These are phyloP conservation scores for Ptychobarbus kaznakovi DNA, from an alignment of 2,797 vertebrate genomes.

Conservation along the genomic window DNA sequence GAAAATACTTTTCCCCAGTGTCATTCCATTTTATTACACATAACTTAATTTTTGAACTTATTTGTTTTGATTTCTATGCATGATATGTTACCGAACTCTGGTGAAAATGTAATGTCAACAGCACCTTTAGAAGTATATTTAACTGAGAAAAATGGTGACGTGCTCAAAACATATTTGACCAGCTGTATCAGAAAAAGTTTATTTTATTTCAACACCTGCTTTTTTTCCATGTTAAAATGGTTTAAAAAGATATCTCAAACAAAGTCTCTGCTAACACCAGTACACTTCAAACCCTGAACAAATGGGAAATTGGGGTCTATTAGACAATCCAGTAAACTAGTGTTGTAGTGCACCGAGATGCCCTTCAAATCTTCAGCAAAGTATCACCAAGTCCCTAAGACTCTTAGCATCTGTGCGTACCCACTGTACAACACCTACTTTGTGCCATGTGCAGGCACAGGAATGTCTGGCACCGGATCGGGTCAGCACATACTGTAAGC, in stretches of 20 bases:
- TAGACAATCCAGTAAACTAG: not conserved
- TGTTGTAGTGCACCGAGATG: slow-evolving; percentile 22
- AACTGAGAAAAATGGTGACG: too few species aligned
- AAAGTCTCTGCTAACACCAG: not conserved
- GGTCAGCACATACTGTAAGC: slow-evolving; percentile 24
- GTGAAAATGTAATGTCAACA: too few species aligned
- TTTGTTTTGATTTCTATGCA: too few species aligned
- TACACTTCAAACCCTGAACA: not conserved
- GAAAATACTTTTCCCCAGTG: too few species aligned
- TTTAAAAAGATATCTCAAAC: not conserved
- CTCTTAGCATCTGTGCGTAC: slow-evolving; percentile 39
- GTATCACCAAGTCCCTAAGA: slow-evolving; percentile 35
- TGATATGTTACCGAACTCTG: too few species aligned
- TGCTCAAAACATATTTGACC: too few species aligned
- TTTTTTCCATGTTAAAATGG: not conserved
- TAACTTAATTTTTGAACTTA: too few species aligned
- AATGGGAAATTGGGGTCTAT: not conserved
- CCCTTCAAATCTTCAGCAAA: slow-evolving; percentile 39
- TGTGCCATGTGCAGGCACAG: slow-evolving; percentile 37
- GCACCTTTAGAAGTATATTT: too few species aligned
- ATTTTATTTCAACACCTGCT: not conserved
- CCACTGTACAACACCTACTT: slow-evolving; percentile 28
- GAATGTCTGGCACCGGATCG: slow-evolving; percentile 35
- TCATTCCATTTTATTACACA: too few species aligned
- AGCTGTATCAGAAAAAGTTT: not conserved